Base-by-base conservation (phyloP, 2,113 vertebrate species). In the Gopherus evgoodei region DNA sequence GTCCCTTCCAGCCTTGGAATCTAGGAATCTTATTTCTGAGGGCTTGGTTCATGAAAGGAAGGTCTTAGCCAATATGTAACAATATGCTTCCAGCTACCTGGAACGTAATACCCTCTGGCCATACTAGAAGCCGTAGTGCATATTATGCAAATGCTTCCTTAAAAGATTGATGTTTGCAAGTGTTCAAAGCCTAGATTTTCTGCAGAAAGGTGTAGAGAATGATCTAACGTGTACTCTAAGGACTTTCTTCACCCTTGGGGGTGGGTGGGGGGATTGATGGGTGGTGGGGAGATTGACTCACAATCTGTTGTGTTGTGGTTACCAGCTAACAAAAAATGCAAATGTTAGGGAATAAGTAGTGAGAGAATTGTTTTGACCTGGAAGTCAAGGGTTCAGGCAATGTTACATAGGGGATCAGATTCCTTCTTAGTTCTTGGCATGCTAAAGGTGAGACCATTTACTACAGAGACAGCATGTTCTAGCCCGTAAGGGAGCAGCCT, bases 331-430 rank as follows among this genome's bases (percentile, higher is more conserved):
- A 62, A 69, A 12, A 7, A 2, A 7, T 52, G 80, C 4, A 56
- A 69, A 10, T 0, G 0, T 1, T 53, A 3, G 72, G 54, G n/a
- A 29, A 29, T 31, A 9, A 42, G n/a, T 5, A 8, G 75, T 49
- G 38, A 69, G 2, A 81, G 72, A 89, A 14, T 57, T 6, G 49
- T 50, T 76, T 81, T 38, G 85, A 29, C 35, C 5, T 11, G 25
- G 3, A 53, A 4, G 1, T 56, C 0, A 0, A 14, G 7, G 62
- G 14, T 12, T 75, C 62, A 49, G 49, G n/a, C 62, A 79, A 14
- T 4, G 0, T 16, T 21, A 2, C 2, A 4, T 2, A 31, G 59
- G 53, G 10, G 42, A 42, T 76, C 75, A 76, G 22, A 76, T 27
- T 35, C 62, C 14, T 59, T 53, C 4, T 59, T 75, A 47, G 54